A percentile compares a stretch with the other conserved stretches of the same genome.
Evolutionary conservation across 1,140 invertebrate species (phyloP).

Genomic region (Cryptotermes secundus): DNA sequence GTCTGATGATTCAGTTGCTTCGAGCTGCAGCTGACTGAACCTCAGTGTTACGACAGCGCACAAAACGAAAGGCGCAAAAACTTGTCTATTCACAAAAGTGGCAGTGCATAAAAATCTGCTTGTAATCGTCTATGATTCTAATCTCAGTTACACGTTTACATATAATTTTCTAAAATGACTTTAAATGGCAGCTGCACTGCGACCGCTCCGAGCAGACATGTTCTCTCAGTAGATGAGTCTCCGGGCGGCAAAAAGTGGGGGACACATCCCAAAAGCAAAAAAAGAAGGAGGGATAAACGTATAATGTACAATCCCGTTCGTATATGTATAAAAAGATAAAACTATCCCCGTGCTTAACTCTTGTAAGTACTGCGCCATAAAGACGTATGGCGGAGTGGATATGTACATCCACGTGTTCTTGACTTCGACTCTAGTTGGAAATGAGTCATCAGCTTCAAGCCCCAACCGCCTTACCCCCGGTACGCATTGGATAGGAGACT

Average conservation of each 20-base stretch:
- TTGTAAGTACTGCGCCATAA: no score
- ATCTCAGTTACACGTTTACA: not conserved
- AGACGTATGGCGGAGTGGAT: no score
- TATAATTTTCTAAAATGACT: slow-evolving; percentile 1
- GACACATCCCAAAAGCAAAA: no score
- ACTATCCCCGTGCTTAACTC: no score
- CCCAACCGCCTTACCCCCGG: no score
- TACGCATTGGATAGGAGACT: no score
- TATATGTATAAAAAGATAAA: no score
- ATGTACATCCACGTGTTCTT: no score
- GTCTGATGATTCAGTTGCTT: not conserved
- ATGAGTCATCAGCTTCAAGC: no score
- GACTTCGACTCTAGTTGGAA: no score
- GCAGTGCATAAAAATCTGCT: not conserved
- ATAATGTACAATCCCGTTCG: no score
- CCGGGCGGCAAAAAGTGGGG: not conserved
- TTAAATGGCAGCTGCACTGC: not conserved
- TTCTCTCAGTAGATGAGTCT: not conserved
- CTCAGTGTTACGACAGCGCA: not conserved
- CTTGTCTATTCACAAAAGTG: not conserved
- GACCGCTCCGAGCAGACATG: not conserved
- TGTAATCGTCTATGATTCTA: not conserved
- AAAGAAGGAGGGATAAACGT: no score
- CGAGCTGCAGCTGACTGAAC: not conserved
- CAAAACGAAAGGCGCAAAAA: not conserved